phyloP scores from a whole-genome alignment of 1,140 invertebrate species.

The Drosophila nikananu region DNA sequence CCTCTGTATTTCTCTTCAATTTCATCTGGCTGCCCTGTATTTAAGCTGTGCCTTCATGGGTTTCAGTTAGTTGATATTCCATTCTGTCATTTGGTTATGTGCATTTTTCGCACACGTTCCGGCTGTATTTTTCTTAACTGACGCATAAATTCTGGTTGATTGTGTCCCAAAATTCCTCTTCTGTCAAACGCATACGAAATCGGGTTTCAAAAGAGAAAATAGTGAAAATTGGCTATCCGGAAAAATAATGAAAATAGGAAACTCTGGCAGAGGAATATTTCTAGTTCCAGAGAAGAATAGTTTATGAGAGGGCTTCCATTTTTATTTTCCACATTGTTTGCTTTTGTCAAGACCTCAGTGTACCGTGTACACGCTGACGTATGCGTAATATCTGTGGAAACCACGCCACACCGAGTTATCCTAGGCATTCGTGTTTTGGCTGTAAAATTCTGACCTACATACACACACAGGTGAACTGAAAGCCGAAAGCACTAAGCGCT shows the following conservation, averaged over 20 bases:
- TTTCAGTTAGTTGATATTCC: background rate
- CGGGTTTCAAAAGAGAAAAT: background rate
- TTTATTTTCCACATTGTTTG: conserved; percentile 13
- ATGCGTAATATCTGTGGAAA: conserved; percentile 27
- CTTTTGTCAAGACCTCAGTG: conserved; percentile 7
- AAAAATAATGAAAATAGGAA: background rate
- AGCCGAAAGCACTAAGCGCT: conserved; percentile 39
- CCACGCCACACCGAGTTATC: conserved; percentile 2
- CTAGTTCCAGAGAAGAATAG: background rate
- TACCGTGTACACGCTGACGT: conserved; percentile 9
- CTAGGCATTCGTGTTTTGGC: conserved; percentile 8
- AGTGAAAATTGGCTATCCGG: background rate
- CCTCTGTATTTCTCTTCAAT: background rate
- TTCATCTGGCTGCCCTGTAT: background rate
- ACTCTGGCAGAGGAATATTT: background rate
- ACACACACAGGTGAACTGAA: conserved; percentile 28
- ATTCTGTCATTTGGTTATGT: background rate
- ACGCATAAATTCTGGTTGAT: conserved; percentile 12
- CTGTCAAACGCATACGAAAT: conserved; percentile 7
- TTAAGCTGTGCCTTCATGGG: conserved; percentile 3
- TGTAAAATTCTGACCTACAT: conserved; percentile 38
- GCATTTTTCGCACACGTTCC: background rate
- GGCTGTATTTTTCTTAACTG: background rate
- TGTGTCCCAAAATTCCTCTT: conserved; percentile 13
- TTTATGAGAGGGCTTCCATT: background rate